Conservation (phyloP, 2,797 vertebrate species). For the Rallus crepitans region DNA sequence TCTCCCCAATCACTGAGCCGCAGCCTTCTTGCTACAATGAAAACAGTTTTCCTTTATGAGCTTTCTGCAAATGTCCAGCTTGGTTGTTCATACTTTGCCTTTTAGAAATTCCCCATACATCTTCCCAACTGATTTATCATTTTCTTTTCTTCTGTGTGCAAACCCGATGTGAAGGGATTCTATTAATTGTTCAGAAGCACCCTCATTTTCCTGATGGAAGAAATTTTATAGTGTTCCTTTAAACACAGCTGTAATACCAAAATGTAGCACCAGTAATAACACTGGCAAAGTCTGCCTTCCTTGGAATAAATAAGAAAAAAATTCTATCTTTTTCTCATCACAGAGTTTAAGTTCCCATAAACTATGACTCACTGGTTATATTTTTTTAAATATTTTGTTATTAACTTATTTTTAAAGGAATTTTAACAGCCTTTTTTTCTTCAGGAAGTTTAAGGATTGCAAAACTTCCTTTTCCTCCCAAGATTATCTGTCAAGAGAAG, state of each 20-base stretch:
- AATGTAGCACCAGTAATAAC: not conserved
- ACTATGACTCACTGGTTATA: not conserved
- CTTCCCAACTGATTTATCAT: not conserved
- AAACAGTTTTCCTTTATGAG: not conserved
- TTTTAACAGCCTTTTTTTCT: not conserved
- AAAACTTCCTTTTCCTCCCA: constrained; percentile 27
- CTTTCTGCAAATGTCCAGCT: not conserved
- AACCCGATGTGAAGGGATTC: not conserved
- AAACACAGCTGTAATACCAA: not conserved
- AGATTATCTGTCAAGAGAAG: not conserved
- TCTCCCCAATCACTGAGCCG: not conserved
- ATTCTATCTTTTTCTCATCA: not conserved
- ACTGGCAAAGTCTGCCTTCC: not conserved
- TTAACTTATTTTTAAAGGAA: not conserved
- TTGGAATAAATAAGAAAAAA: not conserved
- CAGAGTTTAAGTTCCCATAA: not conserved
- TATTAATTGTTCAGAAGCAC: not conserved
- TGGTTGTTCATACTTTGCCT: not conserved
- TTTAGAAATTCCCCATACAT: not conserved
- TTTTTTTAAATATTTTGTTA: not conserved
- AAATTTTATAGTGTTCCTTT: not conserved
- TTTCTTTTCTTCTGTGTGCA: not conserved
- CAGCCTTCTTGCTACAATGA: not conserved
- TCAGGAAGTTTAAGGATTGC: constrained; percentile 3
- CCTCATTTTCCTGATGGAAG: not conserved